These are phyloP conservation scores for Cydia splendana DNA, from an alignment of 1,140 invertebrate genomes.

Conservation along the genomic window DNA sequence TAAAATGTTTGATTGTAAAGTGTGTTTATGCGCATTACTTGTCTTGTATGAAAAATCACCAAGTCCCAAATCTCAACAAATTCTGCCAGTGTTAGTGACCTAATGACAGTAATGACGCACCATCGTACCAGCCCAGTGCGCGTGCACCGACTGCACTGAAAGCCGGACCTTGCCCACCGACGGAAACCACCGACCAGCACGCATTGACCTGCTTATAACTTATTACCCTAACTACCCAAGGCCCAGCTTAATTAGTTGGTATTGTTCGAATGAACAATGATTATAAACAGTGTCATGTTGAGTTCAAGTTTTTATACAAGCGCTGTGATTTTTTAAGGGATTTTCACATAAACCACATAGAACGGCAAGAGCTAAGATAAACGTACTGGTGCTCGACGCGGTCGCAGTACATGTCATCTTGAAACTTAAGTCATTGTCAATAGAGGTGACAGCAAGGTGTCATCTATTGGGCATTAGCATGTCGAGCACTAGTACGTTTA, in stretches of 20 bases:
- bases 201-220: constrained; percentile 14
- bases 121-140: neutral
- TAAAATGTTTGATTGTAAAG: no score
- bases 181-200: constrained; percentile 9
- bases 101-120: neutral
- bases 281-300: neutral
- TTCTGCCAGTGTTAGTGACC: neutral
- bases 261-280: neutral
- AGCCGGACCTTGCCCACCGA: neutral
- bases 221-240: neutral
- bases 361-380: no score
- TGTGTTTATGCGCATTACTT: no score
- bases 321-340: neutral
- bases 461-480: no score
- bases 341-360: no score
- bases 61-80: neutral
- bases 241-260: constrained; percentile 12
- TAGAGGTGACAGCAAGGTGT: no score
- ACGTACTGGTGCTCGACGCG: no score
- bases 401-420: no score
- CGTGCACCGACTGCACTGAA: neutral
- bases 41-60: no score
- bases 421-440: no score
- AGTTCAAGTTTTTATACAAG: neutral
- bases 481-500: no score